Evolutionary conservation across 2,797 vertebrate species (phyloP).

Genomic region (Pipistrellus kuhlii): DNA sequence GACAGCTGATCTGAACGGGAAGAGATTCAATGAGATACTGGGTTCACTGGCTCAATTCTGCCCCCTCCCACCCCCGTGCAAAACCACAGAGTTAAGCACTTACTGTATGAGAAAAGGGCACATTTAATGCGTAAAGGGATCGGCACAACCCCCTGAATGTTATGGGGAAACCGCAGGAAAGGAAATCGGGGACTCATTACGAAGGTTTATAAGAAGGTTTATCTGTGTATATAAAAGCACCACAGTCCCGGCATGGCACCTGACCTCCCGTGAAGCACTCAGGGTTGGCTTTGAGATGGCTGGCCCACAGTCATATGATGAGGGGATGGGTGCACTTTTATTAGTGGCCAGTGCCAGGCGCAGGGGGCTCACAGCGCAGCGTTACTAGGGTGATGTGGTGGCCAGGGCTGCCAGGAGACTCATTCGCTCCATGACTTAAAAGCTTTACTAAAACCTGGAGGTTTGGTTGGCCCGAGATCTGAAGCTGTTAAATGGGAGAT

Average conservation of each 20-base stretch:
- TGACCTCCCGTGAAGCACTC: background rate
- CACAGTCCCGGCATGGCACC: background rate
- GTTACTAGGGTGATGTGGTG: background rate
- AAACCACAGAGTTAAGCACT: background rate
- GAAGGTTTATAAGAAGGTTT: background rate
- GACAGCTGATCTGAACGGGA: background rate
- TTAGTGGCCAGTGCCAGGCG: background rate
- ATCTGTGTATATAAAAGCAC: no score
- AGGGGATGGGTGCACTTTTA: background rate
- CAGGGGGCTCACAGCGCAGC: background rate
- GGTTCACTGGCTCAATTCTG: background rate
- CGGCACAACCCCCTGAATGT: background rate
- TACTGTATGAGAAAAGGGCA: background rate
- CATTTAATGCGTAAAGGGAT: background rate
- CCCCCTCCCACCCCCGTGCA: background rate
- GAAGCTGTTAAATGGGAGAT: conserved; percentile 1
- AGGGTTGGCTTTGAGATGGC: conserved; percentile 25
- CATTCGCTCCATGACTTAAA: background rate
- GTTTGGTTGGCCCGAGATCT: background rate
- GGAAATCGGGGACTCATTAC: background rate
- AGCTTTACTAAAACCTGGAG: conserved; percentile 52
- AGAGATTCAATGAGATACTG: background rate
- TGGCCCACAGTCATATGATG: background rate
- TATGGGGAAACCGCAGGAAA: background rate
- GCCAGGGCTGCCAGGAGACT: conserved; percentile 21